These are phyloP conservation scores for Parnassius glacialis DNA, from an alignment of 2,888 invertebrate genomes.

Conservation along the genomic window DNA sequence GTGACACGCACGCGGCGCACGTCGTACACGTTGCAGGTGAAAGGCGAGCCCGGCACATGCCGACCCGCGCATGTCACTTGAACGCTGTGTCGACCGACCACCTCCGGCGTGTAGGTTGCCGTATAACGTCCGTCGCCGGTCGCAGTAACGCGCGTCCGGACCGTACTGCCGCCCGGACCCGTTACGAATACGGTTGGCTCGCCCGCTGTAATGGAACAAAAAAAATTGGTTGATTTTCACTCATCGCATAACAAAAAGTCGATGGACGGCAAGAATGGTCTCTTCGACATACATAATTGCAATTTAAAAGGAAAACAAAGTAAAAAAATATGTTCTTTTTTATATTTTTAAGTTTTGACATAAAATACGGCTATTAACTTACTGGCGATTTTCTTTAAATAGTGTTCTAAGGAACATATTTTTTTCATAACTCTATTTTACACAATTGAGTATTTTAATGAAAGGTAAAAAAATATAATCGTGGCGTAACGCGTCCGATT, in stretches of 20 bases:
- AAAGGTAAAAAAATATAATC: neutral
- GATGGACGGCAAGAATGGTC: too few relatives aligned
- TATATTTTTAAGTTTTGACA: too few relatives aligned
- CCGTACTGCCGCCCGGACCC: constrained; percentile 90
- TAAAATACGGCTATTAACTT: neutral
- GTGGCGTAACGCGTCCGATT: neutral
- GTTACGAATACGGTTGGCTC: constrained; percentile 88
- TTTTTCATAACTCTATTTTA: constrained; percentile 9
- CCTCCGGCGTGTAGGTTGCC: constrained; percentile 90
- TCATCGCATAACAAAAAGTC: too few relatives aligned
- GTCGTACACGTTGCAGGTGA: constrained; percentile 96
- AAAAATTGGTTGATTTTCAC: too few relatives aligned
- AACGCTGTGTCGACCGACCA: constrained; percentile 93
- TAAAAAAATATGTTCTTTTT: too few relatives aligned
- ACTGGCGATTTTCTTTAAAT: constrained; percentile 4
- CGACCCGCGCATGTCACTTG: constrained; percentile 91
- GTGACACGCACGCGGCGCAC: constrained; percentile 89
- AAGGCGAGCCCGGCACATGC: constrained; percentile 94
- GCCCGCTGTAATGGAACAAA: constrained; percentile 55
- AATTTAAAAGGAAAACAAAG: too few relatives aligned
- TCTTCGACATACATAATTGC: too few relatives aligned
- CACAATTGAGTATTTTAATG: neutral
- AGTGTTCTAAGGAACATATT: constrained; percentile 6
- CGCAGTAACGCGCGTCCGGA: constrained; percentile 86
- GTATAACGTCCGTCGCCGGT: constrained; percentile 85